Evolutionary conservation across 2,797 vertebrate species (phyloP).

Genomic region (Cyclura pinguis): DNA sequence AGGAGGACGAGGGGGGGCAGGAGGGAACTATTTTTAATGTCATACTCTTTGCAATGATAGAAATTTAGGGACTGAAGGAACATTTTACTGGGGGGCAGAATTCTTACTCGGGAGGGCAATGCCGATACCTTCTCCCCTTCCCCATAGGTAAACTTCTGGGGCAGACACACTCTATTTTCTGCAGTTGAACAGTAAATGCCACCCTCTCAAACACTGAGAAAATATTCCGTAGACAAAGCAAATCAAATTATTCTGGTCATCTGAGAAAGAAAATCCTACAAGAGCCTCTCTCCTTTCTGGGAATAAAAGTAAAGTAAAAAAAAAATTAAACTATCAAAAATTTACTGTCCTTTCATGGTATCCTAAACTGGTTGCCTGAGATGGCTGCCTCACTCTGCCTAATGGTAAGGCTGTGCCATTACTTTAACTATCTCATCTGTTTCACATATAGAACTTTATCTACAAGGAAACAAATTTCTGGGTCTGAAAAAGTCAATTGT

Average conservation of each 20-base stretch:
- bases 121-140: too few relatives aligned
- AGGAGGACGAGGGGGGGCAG: too few relatives aligned
- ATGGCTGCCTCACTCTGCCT: background rate
- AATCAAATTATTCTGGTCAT: background rate
- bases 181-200: background rate
- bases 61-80: too few relatives aligned
- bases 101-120: too few relatives aligned
- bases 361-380: background rate
- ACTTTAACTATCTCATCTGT: background rate
- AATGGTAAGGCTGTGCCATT: background rate
- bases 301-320: background rate
- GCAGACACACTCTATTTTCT: background rate
- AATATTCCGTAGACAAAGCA: background rate
- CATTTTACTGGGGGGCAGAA: too few relatives aligned
- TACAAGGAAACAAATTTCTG: background rate
- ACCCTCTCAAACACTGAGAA: background rate
- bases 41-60: too few relatives aligned
- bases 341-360: background rate
- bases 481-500: background rate
- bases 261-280: background rate
- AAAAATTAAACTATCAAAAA: background rate
- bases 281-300: background rate
- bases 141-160: too few relatives aligned
- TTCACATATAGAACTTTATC: background rate
- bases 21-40: too few relatives aligned